These are phyloP conservation scores for Myodes glareolus DNA, from an alignment of 2,113 vertebrate species.

Conservation along the genomic window DNA sequence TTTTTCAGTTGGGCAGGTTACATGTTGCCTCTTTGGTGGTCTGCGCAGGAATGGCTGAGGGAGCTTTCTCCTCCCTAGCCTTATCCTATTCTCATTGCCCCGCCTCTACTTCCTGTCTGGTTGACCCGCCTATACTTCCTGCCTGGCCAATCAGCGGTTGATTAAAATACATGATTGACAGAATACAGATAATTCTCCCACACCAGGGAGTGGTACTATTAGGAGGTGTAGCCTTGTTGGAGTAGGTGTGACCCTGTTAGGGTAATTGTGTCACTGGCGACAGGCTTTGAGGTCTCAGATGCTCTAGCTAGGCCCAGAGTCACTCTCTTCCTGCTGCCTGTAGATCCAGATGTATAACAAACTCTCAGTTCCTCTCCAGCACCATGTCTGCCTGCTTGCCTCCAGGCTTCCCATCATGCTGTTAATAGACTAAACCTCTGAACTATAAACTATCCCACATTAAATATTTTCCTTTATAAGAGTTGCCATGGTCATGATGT, in stretches of 20 bases:
- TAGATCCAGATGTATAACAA: not conserved
- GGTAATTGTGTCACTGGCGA: not conserved
- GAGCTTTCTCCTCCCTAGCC: too few species aligned
- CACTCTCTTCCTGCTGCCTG: not conserved
- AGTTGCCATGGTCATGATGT: not conserved
- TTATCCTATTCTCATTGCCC: too few species aligned
- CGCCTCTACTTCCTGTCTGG: too few species aligned
- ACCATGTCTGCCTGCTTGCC: not conserved
- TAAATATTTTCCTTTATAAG: not conserved
- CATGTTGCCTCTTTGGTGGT: too few species aligned
- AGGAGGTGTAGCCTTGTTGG: not conserved
- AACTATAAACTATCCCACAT: not conserved
- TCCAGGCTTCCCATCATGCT: not conserved
- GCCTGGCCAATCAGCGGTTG: too few species aligned
- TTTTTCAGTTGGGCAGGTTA: too few species aligned
- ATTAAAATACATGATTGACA: too few species aligned
- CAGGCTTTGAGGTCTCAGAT: not conserved
- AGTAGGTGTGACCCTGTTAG: not conserved
- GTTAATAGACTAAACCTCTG: not conserved
- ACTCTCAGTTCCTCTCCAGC: not conserved
- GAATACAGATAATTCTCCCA: too few species aligned
- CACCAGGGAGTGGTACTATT: not conserved
- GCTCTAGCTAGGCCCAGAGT: not conserved
- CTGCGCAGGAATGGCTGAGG: too few species aligned
- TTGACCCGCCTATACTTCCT: too few species aligned